These are phyloP conservation scores for Grallaria varia DNA, from an alignment of 2,113 vertebrate species.

Conservation along the genomic window DNA sequence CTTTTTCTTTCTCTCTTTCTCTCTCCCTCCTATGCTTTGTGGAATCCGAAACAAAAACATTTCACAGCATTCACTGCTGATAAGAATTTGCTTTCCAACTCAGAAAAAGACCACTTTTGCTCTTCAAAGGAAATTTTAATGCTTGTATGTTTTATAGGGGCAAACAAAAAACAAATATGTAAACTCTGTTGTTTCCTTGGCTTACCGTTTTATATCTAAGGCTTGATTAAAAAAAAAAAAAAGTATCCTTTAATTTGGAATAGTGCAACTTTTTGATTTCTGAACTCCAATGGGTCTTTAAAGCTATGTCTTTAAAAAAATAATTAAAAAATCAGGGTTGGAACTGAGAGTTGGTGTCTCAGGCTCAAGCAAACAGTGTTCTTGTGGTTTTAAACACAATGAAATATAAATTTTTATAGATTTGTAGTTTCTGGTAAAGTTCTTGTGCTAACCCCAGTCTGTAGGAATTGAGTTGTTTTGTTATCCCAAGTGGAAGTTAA, in stretches of 20 bases:
- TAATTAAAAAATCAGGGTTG: slow-evolving; percentile 74
- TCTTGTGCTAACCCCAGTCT: slow-evolving; percentile 76
- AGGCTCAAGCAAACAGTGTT: slow-evolving; percentile 78
- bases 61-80: slow-evolving; percentile 76
- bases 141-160: slow-evolving; percentile 79
- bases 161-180: slow-evolving; percentile 69
- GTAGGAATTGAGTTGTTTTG: slow-evolving; percentile 71
- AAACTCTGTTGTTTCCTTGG: slow-evolving; percentile 74
- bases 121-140: slow-evolving; percentile 79
- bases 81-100: slow-evolving; percentile 84
- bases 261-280: slow-evolving; percentile 73
- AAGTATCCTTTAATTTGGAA: slow-evolving; percentile 71
- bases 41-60: slow-evolving; percentile 78
- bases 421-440: slow-evolving; percentile 75
- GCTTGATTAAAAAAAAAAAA: slow-evolving; percentile 69
- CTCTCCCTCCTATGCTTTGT: slow-evolving; percentile 78
- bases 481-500: slow-evolving; percentile 71
- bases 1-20: slow-evolving; percentile 66
- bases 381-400: slow-evolving; percentile 73
- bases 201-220: slow-evolving; percentile 79
- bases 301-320: slow-evolving; percentile 71
- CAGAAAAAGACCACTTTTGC: slow-evolving; percentile 85
- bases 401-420: slow-evolving; percentile 73
- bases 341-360: slow-evolving; percentile 77
- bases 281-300: slow-evolving; percentile 75